Percentiles rank a stretch among this genome's conserved stretches.
These are phyloP conservation scores for Parasteatoda tepidariorum DNA, from an alignment of 1,140 invertebrate genomes.

Conservation along the genomic window DNA sequence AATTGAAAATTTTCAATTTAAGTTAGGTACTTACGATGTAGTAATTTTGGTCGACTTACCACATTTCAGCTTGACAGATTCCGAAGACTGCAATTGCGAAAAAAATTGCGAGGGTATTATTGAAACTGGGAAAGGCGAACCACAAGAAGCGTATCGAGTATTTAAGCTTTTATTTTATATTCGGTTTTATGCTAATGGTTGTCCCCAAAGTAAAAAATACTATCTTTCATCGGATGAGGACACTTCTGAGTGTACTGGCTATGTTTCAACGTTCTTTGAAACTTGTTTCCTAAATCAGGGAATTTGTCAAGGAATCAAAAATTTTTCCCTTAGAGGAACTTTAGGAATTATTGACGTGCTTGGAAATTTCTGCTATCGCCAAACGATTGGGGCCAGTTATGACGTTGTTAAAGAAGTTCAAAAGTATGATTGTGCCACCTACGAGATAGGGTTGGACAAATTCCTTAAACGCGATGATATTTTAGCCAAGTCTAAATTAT, in stretches of 20 bases:
- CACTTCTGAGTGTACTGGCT: too few species aligned
- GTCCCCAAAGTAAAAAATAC: too few species aligned
- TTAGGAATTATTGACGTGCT: neutral
- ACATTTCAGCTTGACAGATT: neutral
- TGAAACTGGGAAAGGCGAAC: neutral
- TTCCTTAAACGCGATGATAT: neutral
- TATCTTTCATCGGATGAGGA: neutral
- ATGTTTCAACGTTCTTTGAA: neutral
- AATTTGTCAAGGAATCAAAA: neutral
- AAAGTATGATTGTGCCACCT: neutral
- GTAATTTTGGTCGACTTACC: neutral
- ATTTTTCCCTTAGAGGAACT: neutral
- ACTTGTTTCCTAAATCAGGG: neutral
- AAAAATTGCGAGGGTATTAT: neutral
- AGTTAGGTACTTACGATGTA: neutral
- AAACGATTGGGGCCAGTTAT: neutral
- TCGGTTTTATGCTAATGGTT: neutral
- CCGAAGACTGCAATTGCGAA: neutral
- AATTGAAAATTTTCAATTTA: neutral
- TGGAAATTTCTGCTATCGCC: neutral
- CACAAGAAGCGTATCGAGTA: neutral
- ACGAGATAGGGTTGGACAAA: neutral
- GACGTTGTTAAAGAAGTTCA: neutral
- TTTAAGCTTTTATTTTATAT: neutral
- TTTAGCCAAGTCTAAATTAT: neutral